Evolutionary conservation across 1,140 invertebrate genomes (phyloP), one percentile per base, ranked within the genome.

Genomic region (Saccostrea glomerata): DNA sequence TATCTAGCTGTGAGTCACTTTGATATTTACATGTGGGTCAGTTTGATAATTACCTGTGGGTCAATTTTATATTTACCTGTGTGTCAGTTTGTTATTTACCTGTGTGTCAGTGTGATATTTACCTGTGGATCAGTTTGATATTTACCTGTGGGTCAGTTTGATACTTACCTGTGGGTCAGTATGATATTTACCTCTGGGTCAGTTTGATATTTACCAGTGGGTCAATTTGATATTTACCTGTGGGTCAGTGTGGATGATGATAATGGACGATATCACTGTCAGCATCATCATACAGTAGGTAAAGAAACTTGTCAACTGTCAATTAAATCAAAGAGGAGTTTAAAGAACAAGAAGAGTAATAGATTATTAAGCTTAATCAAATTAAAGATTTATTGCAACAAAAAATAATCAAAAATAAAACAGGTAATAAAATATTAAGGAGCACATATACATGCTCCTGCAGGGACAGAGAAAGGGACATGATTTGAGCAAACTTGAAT

Each of bases 121-220:
- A 91, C 91, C 89, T 90, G 87, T n/a, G 91, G 90, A 86, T 91
- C 91, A 66, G 88, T 88, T 47, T 87, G 55, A n/a, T 77, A 36
- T 36, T 36, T 36, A 36, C 30, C 30, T 36, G 30, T 36, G 30
- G 30, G 0, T 36, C 30, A 36, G 30, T 36, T 36, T 36, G 3
- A n/a, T 77, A 13, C 23, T 84, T 87, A 91, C 91, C 89, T 89
- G 87, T n/a, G 91, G 91, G 84, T 91, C 91, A 66, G 88, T 88
- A 36, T 87, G 55, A 36, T 36, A 36, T 36, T 36, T 36, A 36
- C 30, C 30, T 1, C 1, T 36, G 30, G 30, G 30, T 36, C 30
- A 36, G 30, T 36, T 36, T 36, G 30, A 36, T 36, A 2, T 36
- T 36, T 36, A 36, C 30, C 30, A 1, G 30, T 36, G 30, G 30